Evolutionary conservation across 2,888 invertebrate species (phyloP), one percentile per base, ranked within the genome.

Genomic region (Parasteatoda lunata): DNA sequence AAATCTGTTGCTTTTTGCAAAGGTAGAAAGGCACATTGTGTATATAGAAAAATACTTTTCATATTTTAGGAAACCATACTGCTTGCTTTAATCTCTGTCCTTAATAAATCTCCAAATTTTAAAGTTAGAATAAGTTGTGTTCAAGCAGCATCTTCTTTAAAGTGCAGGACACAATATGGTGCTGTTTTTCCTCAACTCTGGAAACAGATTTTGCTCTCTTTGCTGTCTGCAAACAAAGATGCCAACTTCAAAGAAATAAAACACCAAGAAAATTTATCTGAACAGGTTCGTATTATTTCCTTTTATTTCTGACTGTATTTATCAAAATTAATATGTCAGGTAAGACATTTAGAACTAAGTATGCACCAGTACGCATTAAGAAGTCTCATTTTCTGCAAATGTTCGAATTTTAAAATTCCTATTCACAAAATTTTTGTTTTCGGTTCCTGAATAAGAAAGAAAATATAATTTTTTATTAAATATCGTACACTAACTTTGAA

Each of bases 41-140:
- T 30, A 30, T 30, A 30, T 30, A 30, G 30, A 59, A 59, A 13
- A 11, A 13, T 59, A 59, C 59, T 30, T 30, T 30, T 30, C 30
- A 9, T 59, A 13, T 66, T 54, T 54, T 49, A 96, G 95, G 92
- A 92, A 52, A 92, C 94, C 89, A 94, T 96, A 0, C 95, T 96
- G 90, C 54, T 9, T 66, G 93, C 90, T 97, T 5, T 94, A 94
- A 88, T 93, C 93, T 15, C 92, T 4, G 91, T 96, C 30, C 94
- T 96, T 0, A 94, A 30, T 30, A 30, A 94, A 75, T 86, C 85
- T 4, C 80, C 85, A 83, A 97, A 97, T 91, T 95, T 97, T 90
- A 97, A 97, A 93, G 97, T 97, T 6, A 94, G 97, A 52, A 97
- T 96, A 86, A 97, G 96, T 92, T 97, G 97, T 3, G 95, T 96